phyloP scores from a whole-genome alignment of 2,113 vertebrate species.

The Psilopsiagon aurifrons region DNA sequence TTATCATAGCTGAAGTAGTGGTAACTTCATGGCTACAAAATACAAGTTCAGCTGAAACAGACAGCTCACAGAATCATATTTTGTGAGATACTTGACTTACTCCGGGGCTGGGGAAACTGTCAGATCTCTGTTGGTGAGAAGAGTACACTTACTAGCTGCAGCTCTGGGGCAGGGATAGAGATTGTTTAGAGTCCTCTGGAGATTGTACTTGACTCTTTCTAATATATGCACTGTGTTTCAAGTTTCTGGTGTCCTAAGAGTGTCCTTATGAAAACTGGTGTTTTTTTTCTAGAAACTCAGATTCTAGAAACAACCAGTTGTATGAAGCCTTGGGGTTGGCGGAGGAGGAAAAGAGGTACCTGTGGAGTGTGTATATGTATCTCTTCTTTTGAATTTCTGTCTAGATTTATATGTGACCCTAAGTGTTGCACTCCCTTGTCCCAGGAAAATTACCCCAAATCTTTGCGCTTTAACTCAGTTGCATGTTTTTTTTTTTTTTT shows the following conservation, averaged over 20 bases:
- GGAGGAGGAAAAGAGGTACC: conserved; percentile 69
- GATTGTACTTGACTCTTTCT: conserved; percentile 32
- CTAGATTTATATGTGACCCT: conserved; percentile 59
- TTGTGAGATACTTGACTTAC: not conserved
- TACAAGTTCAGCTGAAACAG: not conserved
- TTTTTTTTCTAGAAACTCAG: conserved; percentile 71
- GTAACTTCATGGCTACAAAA: not conserved
- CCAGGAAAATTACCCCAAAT: not conserved
- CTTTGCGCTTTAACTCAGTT: conserved; percentile 22
- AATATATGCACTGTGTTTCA: conserved; percentile 50
- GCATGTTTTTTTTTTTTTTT: conserved; percentile 27
- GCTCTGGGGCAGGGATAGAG: not conserved
- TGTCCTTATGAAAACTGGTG: conserved; percentile 69
- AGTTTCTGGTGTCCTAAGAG: conserved; percentile 61
- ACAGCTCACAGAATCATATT: not conserved
- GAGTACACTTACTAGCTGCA: not conserved
- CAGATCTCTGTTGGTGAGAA: not conserved
- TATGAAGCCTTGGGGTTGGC: conserved; percentile 71
- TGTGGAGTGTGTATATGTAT: conserved; percentile 70
- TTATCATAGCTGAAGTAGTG: not conserved
- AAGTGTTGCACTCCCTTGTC: conserved; percentile 51
- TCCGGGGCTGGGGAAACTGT: conserved; percentile 8
- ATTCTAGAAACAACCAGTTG: conserved; percentile 72
- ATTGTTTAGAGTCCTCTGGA: not conserved
- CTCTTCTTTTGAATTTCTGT: conserved; percentile 67